A percentile compares a stretch with the other conserved stretches of the same genome.
Evolutionary conservation across 2,113 vertebrate species (phyloP).

Genomic region (Mastomys coucha): DNA sequence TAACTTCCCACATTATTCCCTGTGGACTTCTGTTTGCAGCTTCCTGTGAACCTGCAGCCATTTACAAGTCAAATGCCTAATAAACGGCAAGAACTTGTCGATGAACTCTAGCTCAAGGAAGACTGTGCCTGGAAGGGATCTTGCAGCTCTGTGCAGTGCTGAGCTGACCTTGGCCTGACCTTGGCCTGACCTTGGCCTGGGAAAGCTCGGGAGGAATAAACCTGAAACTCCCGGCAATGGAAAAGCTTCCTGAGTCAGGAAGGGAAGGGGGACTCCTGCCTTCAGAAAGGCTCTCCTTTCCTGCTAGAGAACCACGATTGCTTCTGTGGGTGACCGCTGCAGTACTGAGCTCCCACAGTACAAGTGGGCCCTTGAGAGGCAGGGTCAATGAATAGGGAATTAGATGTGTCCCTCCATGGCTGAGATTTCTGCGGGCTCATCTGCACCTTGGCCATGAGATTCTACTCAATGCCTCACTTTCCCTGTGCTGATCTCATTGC

Average conservation of each 20-base stretch:
- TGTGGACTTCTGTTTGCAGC: background rate
- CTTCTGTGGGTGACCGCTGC: background rate
- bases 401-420: rapidly evolving
- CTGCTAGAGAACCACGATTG: rapidly evolving
- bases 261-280: rapidly evolving
- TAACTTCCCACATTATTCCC: background rate
- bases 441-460: background rate
- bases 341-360: background rate
- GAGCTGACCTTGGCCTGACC: background rate
- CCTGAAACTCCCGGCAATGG: too few relatives aligned
- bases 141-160: background rate
- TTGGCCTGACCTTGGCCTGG: background rate
- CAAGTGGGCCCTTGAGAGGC: background rate
- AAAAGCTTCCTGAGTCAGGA: background rate
- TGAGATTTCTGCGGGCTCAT: background rate
- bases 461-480: rapidly evolving
- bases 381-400: background rate
- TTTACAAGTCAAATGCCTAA: constrained; percentile 1
- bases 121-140: too few relatives aligned
- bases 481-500: background rate
- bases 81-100: background rate
- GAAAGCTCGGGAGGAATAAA: background rate
- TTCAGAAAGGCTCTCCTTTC: background rate
- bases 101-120: background rate
- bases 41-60: background rate